Percentiles rank a stretch among this genome's conserved stretches.
phyloP scores from a whole-genome alignment of 2,797 vertebrate genomes.

The Botia almorhae region DNA sequence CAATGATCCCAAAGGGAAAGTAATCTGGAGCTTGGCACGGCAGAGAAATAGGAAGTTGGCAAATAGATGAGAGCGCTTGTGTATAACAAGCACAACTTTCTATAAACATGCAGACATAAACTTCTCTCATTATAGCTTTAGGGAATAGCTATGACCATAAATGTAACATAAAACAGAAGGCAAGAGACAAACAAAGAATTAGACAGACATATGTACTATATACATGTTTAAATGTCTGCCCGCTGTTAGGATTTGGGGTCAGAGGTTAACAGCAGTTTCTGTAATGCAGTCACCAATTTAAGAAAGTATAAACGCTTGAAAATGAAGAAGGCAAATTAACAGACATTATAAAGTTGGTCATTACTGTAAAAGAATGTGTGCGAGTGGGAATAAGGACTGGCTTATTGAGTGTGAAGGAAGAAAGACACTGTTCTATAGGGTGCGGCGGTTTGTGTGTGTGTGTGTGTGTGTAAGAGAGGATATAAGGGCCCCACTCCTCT shows the following conservation, averaged over 20 bases:
- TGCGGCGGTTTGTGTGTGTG: constrained; percentile 20
- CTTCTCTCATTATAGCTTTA: constrained; percentile 10
- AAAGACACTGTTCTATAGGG: constrained; percentile 12
- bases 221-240: background rate
- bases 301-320: constrained; percentile 42
- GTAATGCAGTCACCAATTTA: constrained; percentile 44
- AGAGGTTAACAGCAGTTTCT: constrained; percentile 54
- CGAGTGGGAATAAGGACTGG: constrained; percentile 7
- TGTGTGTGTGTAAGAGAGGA: constrained; percentile 46
- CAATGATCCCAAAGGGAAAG: constrained; percentile 35
- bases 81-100: constrained; percentile 13
- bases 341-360: background rate
- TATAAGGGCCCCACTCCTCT: constrained; percentile 54
- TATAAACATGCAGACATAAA: constrained; percentile 40
- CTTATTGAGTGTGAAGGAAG: constrained; percentile 29
- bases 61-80: constrained; percentile 22
- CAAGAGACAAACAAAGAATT: background rate
- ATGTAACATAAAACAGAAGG: background rate
- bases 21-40: constrained; percentile 33
- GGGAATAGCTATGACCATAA: background rate
- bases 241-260: constrained; percentile 42
- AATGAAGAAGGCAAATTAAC: constrained; percentile 2
- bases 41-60: constrained; percentile 29
- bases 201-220: background rate
- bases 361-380: background rate